Percentiles rank a stretch among this genome's conserved stretches.
phyloP scores from a whole-genome alignment of 1,140 invertebrate species.

The Sycophila sp. region DNA sequence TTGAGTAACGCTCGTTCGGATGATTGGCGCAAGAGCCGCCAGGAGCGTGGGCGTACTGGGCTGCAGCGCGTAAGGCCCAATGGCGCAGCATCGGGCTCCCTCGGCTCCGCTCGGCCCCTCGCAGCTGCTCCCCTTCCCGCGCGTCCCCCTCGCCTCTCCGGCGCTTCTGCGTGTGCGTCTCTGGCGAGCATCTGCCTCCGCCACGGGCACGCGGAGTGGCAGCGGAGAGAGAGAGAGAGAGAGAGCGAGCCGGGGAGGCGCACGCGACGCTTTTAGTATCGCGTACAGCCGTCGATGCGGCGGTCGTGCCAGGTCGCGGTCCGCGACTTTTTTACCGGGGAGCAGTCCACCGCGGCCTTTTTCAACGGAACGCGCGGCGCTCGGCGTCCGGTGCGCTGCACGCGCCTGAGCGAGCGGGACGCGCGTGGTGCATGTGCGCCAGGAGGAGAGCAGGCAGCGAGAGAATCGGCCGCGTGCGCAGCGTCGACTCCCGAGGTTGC shows the following conservation, averaged over 20 bases:
- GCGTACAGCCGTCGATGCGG: conserved; percentile 15
- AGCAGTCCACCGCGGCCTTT: no score
- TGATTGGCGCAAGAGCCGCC: no score
- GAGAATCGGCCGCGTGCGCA: not conserved
- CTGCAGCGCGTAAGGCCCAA: not conserved
- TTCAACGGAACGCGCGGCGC: not conserved
- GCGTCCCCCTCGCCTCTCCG: not conserved
- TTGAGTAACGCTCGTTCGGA: no score
- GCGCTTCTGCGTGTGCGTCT: not conserved
- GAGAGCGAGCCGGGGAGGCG: conserved; percentile 5
- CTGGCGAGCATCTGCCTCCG: conserved; percentile 20
- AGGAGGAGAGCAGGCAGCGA: not conserved
- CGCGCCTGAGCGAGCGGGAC: not conserved
- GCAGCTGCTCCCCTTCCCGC: not conserved
- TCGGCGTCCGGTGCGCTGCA: not conserved
- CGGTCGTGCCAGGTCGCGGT: conserved; percentile 5
- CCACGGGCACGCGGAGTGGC: not conserved
- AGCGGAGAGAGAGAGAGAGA: conserved; percentile 12
- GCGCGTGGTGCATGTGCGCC: not conserved
- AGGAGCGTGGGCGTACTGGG: no score
- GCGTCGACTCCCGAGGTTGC: not conserved
- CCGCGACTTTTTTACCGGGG: no score
- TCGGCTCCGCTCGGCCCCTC: not conserved
- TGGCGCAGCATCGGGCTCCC: not conserved
- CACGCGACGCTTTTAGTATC: conserved; percentile 30